Conservation (phyloP, 35 echinoderm and acorn worm genomes). For the Diadema setosum region DNA sequence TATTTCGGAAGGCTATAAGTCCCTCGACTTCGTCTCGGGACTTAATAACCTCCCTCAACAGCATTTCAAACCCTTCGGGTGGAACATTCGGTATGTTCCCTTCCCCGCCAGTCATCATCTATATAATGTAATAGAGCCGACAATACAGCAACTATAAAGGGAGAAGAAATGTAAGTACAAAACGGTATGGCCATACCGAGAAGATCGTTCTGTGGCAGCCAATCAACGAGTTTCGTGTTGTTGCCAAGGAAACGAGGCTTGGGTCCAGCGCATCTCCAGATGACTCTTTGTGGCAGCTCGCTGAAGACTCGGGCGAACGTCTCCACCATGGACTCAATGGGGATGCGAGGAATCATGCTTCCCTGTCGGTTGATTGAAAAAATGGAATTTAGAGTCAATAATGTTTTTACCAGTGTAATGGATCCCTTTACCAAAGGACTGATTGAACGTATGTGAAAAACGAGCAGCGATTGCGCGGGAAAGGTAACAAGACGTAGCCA, state of each 20-base stretch:
- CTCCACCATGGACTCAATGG: neutral
- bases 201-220: slow-evolving; percentile 43
- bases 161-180: neutral
- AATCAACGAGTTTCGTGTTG: slow-evolving; percentile 16
- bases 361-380: neutral
- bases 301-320: slow-evolving; percentile 12
- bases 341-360: neutral
- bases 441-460: neutral
- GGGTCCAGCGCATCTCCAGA: neutral
- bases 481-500: neutral
- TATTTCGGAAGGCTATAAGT: too few relatives aligned
- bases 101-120: too few relatives aligned
- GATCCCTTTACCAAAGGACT: neutral
- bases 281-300: slow-evolving; percentile 15
- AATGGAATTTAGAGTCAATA: neutral
- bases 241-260: neutral
- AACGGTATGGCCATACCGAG: too few relatives aligned
- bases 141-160: neutral
- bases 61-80: too few relatives aligned
- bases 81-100: too few relatives aligned
- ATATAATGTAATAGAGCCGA: too few relatives aligned
- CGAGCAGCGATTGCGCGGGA: neutral
- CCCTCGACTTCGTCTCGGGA: too few relatives aligned
- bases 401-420: neutral
- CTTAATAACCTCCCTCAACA: too few relatives aligned